Percentiles rank a stretch among this genome's conserved stretches.
Evolutionary conservation across 2,888 invertebrate genomes (phyloP).

Genomic region (Anodontia alba): DNA sequence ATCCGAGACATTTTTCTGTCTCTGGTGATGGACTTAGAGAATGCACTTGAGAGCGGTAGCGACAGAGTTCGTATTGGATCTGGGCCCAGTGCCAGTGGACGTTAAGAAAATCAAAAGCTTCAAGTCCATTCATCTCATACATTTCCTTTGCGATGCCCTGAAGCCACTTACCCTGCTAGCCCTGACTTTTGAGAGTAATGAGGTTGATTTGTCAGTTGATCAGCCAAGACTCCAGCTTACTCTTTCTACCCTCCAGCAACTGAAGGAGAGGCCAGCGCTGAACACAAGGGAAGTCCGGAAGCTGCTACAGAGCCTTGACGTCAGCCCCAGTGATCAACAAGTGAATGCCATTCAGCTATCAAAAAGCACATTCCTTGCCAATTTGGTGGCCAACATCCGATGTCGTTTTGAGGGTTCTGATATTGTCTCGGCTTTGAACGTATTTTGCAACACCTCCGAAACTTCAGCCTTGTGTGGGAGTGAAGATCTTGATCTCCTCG

Average conservation of each 20-base stretch:
- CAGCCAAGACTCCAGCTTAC: conserved; percentile 23
- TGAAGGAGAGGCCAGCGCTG: background rate
- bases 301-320: background rate
- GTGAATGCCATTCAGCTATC: background rate
- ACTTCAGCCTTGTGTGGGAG: conserved; percentile 16
- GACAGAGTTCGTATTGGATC: conserved; percentile 25
- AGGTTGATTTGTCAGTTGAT: conserved; percentile 21
- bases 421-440: conserved; percentile 11
- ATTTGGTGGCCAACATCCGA: conserved; percentile 20
- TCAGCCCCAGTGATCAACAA: conserved; percentile 3
- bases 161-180: conserved; percentile 26
- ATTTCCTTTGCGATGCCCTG: conserved; percentile 38
- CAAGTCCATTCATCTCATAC: conserved; percentile 24
- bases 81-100: too few species aligned
- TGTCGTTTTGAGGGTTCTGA: conserved; percentile 4
- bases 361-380: conserved; percentile 16
- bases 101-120: conserved; percentile 22
- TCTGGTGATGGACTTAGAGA: conserved; percentile 22
- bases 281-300: conserved; percentile 5
- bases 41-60: conserved; percentile 4
- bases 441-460: conserved; percentile 9
- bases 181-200: conserved; percentile 30
- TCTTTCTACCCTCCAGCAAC: conserved; percentile 12
- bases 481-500: conserved; percentile 29
- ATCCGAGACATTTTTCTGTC: conserved; percentile 22